Percentiles rank a stretch among this genome's conserved stretches.
These are phyloP conservation scores for Lepus americanus DNA, from an alignment of 2,113 vertebrate species.

Conservation along the genomic window DNA sequence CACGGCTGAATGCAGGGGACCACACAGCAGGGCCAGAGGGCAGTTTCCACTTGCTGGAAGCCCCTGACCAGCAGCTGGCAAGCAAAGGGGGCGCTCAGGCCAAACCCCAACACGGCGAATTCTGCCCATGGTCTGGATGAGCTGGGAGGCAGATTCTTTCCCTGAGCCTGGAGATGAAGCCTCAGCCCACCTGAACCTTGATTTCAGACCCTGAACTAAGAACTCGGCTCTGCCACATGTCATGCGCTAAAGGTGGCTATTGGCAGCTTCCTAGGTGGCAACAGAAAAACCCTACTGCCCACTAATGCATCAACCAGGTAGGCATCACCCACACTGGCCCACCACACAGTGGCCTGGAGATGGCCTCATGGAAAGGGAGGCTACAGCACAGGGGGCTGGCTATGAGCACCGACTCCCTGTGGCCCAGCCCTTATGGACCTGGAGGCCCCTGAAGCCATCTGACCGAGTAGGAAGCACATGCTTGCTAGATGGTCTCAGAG, in stretches of 20 bases:
- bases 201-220: not conserved
- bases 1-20: not conserved
- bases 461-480: not conserved
- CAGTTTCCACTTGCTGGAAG: not conserved
- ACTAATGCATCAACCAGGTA: rapidly evolving
- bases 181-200: not conserved
- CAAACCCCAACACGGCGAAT: not conserved
- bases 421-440: rapidly evolving
- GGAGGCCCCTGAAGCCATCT: not conserved
- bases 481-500: not conserved
- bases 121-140: not conserved
- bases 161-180: not conserved
- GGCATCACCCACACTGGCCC: not conserved
- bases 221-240: not conserved
- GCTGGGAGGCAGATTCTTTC: not conserved
- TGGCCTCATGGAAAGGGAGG: not conserved
- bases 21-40: not conserved
- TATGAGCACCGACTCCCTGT: rapidly evolving
- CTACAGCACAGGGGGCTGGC: not conserved
- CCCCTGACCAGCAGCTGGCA: not conserved
- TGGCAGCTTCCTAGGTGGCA: not conserved
- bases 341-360: too few relatives aligned
- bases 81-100: not conserved
- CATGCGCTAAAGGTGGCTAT: not conserved
- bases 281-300: not conserved